Conservation (phyloP, 2,113 vertebrate genomes). For the Plectropomus leopardus region DNA sequence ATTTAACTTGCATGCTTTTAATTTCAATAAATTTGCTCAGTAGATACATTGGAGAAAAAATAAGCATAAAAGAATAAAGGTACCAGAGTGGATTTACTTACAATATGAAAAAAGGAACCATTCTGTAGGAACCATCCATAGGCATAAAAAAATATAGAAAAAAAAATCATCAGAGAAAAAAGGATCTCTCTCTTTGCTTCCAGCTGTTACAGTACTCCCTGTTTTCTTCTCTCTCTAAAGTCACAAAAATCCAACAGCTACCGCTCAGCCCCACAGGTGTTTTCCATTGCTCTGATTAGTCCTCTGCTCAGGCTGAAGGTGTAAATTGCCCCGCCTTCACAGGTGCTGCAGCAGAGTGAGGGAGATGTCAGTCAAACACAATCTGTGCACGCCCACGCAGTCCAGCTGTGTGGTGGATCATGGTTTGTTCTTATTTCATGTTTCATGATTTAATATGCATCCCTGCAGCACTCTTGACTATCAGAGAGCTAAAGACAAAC, state of each 20-base stretch:
- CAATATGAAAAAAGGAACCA: background rate
- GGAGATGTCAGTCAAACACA: background rate
- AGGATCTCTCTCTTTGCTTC: background rate
- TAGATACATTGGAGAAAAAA: background rate
- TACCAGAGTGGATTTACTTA: background rate
- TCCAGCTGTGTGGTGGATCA: no score
- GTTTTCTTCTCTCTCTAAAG: background rate
- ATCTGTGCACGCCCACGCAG: no score
- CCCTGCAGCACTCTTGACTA: background rate
- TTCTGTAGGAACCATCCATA: background rate
- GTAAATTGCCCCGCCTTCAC: background rate
- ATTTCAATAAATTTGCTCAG: background rate
- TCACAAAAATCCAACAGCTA: background rate
- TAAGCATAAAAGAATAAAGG: background rate
- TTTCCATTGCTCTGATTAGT: background rate
- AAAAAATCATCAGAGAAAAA: no score
- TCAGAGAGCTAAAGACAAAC: conserved; percentile 35
- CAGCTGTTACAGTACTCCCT: background rate
- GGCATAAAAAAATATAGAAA: background rate
- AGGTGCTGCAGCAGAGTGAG: background rate
- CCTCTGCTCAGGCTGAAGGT: background rate
- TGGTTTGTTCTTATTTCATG: no score
- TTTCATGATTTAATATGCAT: background rate
- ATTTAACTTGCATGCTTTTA: no score
- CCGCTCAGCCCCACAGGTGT: background rate